These are phyloP conservation scores for Macrobrachium rosenbergii DNA, from an alignment of 1,140 invertebrate species.

Conservation along the genomic window DNA sequence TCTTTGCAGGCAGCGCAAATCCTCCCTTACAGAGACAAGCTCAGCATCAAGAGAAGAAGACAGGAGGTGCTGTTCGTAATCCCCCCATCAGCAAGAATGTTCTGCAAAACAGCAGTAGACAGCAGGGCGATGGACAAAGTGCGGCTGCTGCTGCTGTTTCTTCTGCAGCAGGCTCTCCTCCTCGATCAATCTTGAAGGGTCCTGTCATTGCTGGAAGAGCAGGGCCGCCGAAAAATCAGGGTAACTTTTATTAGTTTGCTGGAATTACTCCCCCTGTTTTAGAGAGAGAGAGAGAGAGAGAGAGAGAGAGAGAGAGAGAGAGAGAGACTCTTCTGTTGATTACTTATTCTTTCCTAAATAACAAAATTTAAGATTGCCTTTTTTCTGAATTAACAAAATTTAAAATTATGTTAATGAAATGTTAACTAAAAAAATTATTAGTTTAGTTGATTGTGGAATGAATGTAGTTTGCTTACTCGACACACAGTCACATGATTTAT, in stretches of 20 bases:
- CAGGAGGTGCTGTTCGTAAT: not conserved
- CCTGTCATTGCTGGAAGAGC: conserved; percentile 33
- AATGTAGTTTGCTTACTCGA: too few relatives aligned
- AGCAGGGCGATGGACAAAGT: not conserved
- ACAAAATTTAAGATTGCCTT: not conserved
- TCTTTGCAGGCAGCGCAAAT: not conserved
- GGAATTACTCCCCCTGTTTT: not conserved
- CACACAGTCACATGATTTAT: too few relatives aligned
- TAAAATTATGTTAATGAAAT: too few relatives aligned
- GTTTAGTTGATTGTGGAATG: too few relatives aligned
- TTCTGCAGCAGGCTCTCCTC: not conserved
- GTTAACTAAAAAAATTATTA: too few relatives aligned
- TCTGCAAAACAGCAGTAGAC: not conserved
- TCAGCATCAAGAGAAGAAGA: not conserved
- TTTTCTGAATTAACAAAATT: too few relatives aligned
- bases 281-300: conserved; percentile 1
- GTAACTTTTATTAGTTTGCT: too few relatives aligned
- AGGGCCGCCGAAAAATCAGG: too few relatives aligned
- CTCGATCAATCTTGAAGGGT: conserved; percentile 46
- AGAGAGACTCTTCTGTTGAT: not conserved
- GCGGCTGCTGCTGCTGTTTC: not conserved
- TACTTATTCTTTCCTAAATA: too few relatives aligned
- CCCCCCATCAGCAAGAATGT: too few relatives aligned
- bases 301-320: conserved; percentile 2
- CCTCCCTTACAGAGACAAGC: not conserved